Evolutionary conservation across 2,113 vertebrate genomes (phyloP), one percentile per base, ranked within the genome.

Genomic region (Progne subis): DNA sequence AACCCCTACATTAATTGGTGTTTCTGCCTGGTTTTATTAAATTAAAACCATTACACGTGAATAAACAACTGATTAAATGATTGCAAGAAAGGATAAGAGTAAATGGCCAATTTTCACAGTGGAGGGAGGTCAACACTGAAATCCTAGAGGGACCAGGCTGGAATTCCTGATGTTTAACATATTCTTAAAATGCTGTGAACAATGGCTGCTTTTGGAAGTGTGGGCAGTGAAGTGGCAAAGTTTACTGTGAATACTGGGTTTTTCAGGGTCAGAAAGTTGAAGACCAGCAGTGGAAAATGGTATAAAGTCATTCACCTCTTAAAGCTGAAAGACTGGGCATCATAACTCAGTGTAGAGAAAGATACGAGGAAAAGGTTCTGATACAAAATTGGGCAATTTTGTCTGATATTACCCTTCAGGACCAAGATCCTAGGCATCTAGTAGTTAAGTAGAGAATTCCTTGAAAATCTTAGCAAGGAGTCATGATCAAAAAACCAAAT

Each of bases 41-140:
- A 37, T 37, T 37, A 37, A 37, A 37, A 37, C 37, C 37, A 37
- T 37, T 37, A 37, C 37, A 37, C 9, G 37, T 37, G 60, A 96
- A 88, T 95, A 92, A 97, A 92, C 63, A 93, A 93, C 89, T 90
- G 50, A 90, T 88, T 70, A 92, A 95, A 93, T 4, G 29, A 56
- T 52, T 81, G 91, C 68, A 94, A 92, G 79, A 90, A 92, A 85
- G n/a, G 49, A 11, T 69, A 52, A 68, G 70, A 88, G 74, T 60
- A 93, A 95, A 77, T 74, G 86, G 86, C 26, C 50, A 75, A 52
- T 94, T 92, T 95, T 94, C 80, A 75, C 68, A 90, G 86, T 7
- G 25, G 34, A 88, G 47, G 59, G 82, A 92, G 72, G 88, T 83
- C 80, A 92, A 76, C 79, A 81, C 8, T 60, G 60, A 82, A 88